Evolutionary conservation across 2,797 vertebrate species (phyloP), one percentile per base, ranked within the genome.

Genomic region (Enteromius argenteus): DNA sequence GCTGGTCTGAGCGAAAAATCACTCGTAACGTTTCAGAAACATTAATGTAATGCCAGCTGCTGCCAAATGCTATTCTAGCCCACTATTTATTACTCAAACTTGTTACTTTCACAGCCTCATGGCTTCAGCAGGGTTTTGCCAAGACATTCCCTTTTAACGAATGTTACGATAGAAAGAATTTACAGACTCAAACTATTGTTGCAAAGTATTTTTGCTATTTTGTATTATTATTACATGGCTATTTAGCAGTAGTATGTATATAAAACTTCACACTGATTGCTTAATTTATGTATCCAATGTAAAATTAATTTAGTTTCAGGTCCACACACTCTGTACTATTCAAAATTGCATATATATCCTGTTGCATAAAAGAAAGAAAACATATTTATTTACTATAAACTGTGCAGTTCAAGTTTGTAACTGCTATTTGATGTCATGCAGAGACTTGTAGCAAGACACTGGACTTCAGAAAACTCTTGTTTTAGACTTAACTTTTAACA

Each of bases 11-110:
- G 77, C 72, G 9, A 69, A 79, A 84, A 85, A 87, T 89, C 79
- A 53, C 83, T 81, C 73, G 76, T 78, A 75, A 81, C 67, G 71
- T 85, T 88, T 88, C 17, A 81, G 64, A 23, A 69, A 85, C 85
- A 86, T 77, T 81, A 79, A 74, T 67, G 56, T 83, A 75, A 75
- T 49, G 42, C 21, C 42, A 69, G 72, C 44, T 76, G 79, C 76
- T 79, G 64, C 77, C 60, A 84, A 64, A 72, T 49, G 71, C 68
- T 82, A 79, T 77, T 56, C 35, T 32, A 66, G 44, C 75, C 5
- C 56, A 46, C 30, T 37, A 60, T 82, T 74, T 74, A 82, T 82
- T 74, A 82, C 80, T 44, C 49, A 78, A 32, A 73, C 74, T 69
- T 68, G 49, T 58, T 84, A 71, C 74, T 58, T 78, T 78, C 74